phyloP scores from a whole-genome alignment of 2,888 invertebrate genomes.

The Lepidocyrtoides sp. region DNA sequence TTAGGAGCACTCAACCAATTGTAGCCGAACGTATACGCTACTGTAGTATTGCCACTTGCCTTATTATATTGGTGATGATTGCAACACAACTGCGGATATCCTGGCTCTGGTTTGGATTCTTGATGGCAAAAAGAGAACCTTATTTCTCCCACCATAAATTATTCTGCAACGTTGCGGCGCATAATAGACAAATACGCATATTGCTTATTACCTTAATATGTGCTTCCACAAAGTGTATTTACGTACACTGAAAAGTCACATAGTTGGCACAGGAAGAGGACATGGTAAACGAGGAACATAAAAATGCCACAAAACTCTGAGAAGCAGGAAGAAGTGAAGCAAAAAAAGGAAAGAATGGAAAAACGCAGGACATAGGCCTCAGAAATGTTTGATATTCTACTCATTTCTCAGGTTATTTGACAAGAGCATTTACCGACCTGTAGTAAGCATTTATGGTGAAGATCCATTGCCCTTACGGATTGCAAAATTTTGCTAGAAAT shows the following conservation, averaged over 20 bases:
- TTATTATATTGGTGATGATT: neutral
- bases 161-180: neutral
- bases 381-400: neutral
- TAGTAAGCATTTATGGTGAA: neutral
- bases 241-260: neutral
- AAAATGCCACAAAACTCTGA: neutral
- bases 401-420: neutral
- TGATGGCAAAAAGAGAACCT: neutral
- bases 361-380: neutral
- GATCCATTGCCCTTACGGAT: neutral
- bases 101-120: neutral
- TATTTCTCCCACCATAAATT: constrained; percentile 12
- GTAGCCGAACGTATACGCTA: too few species aligned
- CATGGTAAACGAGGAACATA: neutral
- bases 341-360: neutral
- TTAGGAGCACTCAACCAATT: too few species aligned
- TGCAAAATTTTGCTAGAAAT: neutral
- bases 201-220: too few species aligned
- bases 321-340: neutral
- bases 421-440: neutral
- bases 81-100: constrained; percentile 17
- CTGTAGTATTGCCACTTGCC: neutral
- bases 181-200: neutral
- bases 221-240: neutral
- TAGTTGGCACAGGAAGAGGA: neutral